Base-by-base conservation (phyloP, 2,888 invertebrate species). In the Liposcelis brunnea region DNA sequence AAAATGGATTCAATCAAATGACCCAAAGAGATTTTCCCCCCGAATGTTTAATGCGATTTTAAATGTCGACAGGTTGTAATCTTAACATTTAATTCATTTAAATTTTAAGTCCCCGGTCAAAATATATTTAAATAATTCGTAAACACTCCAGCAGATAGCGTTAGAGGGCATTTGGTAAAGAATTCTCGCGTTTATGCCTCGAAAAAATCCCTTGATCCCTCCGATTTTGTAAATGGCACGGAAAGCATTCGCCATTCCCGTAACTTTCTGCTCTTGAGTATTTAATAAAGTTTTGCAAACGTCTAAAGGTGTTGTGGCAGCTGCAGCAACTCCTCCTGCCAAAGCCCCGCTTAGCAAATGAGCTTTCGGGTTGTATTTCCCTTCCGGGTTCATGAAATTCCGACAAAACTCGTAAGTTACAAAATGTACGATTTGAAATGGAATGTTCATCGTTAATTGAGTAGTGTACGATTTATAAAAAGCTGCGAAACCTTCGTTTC, bases 291-390 rank as follows among this genome's bases (percentile, higher is more conserved):
- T 74, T 58, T 77, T 77, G 53, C 75, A 72, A 38, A 77, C 75
- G 58, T 76, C 76, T 38, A 77, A 58, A 2, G 76, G 76, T 43
- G 73, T 77, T 2, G 76, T 77, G 2, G 69, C 50, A 5, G 70
- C 69, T 4, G 75, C 71, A 2, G 75, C 74, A 21, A 70, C 55
- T 1, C 70, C 75, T 42, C 75, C 75, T 8, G 74, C 73, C 26
- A 59, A 49, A 16, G 67, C 74, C 43, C 78, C 95, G 46, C 89
- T 80, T 47, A 80, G 60, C 67, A 93, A 78, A 66, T 99, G 98
- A 54, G 90, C 86, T 51, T 67, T 57, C 10, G 98, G 97, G 68
- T 86, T 83, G 68, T 97, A 98, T 43, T 67, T 60, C 2, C 62
- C 61, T 55, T 74, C 74, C 16, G 49, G 49, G 32, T 54, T 54